A percentile compares a stretch with the other conserved stretches of the same genome.
Evolutionary conservation across 1,140 invertebrate genomes (phyloP).

Genomic region (Chrysoperla carnea): DNA sequence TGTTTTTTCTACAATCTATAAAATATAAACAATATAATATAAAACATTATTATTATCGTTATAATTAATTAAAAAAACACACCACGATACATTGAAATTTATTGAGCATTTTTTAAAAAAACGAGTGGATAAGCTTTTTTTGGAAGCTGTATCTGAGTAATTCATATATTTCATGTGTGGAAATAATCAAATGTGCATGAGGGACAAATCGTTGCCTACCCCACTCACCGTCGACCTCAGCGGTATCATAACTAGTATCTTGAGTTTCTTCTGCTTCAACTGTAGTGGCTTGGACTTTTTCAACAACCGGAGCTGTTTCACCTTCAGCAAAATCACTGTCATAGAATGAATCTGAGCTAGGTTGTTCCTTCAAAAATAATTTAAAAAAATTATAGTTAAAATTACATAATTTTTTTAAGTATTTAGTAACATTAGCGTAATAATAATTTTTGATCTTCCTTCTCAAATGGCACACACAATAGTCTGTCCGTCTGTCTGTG

Average conservation of each 20-base stretch:
- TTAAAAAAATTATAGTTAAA: not conserved
- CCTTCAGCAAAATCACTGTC: conserved; percentile 69
- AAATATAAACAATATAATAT: too few relatives aligned
- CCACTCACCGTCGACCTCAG: conserved; percentile 51
- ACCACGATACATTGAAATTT: too few relatives aligned
- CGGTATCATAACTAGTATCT: conserved; percentile 37
- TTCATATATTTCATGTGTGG: too few relatives aligned
- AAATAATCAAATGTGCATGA: conserved; percentile 2
- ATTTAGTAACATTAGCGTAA: not conserved
- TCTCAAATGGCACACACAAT: not conserved
- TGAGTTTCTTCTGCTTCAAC: conserved; percentile 24
- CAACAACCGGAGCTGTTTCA: conserved; percentile 21
- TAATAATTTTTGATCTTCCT: conserved; percentile 1
- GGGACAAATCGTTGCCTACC: conserved; percentile 18
- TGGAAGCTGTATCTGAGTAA: too few relatives aligned
- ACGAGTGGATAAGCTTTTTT: too few relatives aligned
- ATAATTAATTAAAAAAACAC: too few relatives aligned
- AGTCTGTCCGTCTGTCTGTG: too few relatives aligned
- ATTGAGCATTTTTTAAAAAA: too few relatives aligned
- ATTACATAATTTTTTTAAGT: too few relatives aligned
- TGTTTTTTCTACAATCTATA: too few relatives aligned
- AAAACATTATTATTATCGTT: too few relatives aligned
- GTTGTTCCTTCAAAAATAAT: conserved; percentile 42
- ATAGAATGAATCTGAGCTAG: conserved; percentile 70
- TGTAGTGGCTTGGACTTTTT: conserved; percentile 13